Percentiles rank a stretch among this genome's conserved stretches.
Evolutionary conservation across 2,113 vertebrate genomes (phyloP).

Genomic region (Pelobates fuscus): DNA sequence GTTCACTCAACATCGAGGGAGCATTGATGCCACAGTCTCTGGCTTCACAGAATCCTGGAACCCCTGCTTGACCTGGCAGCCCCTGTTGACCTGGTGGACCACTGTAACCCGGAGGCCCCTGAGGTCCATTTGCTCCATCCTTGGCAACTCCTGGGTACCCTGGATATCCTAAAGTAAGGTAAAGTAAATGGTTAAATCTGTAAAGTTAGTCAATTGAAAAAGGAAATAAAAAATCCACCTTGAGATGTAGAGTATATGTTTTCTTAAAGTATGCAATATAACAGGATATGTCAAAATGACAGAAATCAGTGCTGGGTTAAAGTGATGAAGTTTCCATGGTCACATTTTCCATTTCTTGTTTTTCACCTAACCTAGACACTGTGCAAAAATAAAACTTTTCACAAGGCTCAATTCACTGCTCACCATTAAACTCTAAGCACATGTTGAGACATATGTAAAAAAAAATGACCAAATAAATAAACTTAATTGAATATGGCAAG

Average conservation of each 20-base stretch:
- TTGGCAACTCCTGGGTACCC: conserved; percentile 62
- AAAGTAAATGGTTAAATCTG: conserved; percentile 2
- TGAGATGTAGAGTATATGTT: conserved; percentile 6
- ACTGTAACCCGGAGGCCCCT: conserved; percentile 62
- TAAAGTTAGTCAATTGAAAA: neutral
- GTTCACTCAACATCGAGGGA: conserved; percentile 67
- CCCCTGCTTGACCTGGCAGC: conserved; percentile 53
- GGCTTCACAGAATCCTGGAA: conserved; percentile 68
- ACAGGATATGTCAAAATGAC: conserved; percentile 39
- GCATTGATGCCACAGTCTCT: conserved; percentile 67
- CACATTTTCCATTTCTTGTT: conserved; percentile 27
- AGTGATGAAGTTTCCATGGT: conserved; percentile 14
- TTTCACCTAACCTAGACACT: neutral
- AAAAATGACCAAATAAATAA: too few relatives aligned
- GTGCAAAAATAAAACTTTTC: conserved; percentile 2
- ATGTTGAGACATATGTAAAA: neutral
- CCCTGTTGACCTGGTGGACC: conserved; percentile 59
- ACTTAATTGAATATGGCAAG: too few relatives aligned
- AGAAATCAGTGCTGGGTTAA: conserved; percentile 12
- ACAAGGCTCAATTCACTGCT: conserved; percentile 3
- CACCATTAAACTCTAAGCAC: neutral
- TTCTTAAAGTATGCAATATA: neutral
- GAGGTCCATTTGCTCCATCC: conserved; percentile 62
- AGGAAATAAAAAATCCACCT: neutral
- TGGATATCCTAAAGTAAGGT: conserved; percentile 59